Percentiles rank a stretch among this genome's conserved stretches.
Evolutionary conservation across 1,140 invertebrate species (phyloP).

Genomic region (Ostrea edulis): DNA sequence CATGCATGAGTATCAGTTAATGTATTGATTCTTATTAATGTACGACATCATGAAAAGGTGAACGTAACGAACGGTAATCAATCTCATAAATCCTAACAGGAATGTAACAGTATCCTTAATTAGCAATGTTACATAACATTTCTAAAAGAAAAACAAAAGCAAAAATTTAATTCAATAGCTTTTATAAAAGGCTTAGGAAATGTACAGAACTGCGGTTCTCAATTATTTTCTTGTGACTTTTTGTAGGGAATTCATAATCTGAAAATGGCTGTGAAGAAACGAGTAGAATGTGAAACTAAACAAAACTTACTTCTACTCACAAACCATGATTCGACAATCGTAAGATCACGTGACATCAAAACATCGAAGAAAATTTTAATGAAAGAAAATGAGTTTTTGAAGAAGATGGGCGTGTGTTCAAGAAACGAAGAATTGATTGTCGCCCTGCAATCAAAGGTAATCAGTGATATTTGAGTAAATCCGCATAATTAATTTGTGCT

Average conservation of each 20-base stretch:
- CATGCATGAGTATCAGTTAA: too few relatives aligned
- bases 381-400: background rate
- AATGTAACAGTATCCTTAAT: too few relatives aligned
- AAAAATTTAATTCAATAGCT: too few relatives aligned
- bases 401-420: background rate
- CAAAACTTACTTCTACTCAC: background rate
- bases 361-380: background rate
- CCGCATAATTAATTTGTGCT: too few relatives aligned
- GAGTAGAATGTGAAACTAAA: background rate
- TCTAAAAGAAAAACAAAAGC: too few relatives aligned
- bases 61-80: too few relatives aligned
- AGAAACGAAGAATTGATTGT: background rate
- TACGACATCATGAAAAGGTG: too few relatives aligned
- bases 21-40: too few relatives aligned
- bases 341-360: background rate
- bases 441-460: conserved; percentile 6
- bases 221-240: background rate
- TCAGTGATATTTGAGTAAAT: too few relatives aligned
- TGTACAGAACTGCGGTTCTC: background rate
- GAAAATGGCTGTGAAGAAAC: background rate
- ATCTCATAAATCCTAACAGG: too few relatives aligned
- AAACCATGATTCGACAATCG: background rate
- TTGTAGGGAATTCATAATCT: background rate
- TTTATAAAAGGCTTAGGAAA: too few relatives aligned
- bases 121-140: too few relatives aligned